These are phyloP conservation scores for Bombyx huttoni DNA, from an alignment of 2,888 invertebrate genomes.

Conservation along the genomic window DNA sequence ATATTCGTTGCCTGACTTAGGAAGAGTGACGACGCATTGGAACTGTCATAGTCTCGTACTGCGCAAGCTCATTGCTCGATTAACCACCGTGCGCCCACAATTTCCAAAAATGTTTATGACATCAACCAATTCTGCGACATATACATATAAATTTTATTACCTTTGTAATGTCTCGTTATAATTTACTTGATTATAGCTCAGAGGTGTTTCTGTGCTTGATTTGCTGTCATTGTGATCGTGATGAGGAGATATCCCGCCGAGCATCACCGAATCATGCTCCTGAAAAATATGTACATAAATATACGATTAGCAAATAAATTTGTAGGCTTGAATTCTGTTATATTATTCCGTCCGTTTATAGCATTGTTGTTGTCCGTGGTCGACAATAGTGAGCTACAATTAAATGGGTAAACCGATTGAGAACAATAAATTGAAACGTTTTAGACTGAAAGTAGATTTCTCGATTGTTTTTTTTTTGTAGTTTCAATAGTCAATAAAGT, in stretches of 20 bases:
- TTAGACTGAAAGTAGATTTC: no score
- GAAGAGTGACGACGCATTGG: no score
- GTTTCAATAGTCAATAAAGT: no score
- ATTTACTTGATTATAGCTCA: constrained; percentile 88
- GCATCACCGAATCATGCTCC: constrained; percentile 85
- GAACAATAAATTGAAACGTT: no score
- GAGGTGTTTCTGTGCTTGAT: constrained; percentile 83
- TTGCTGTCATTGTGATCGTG: constrained; percentile 85
- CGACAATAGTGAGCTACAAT: no score
- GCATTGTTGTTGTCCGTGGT: not conserved
- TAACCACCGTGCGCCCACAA: no score
- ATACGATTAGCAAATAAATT: not conserved
- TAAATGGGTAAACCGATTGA: no score
- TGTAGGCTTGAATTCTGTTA: not conserved
- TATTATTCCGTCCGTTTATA: not conserved
- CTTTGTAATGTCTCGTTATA: constrained; percentile 86
- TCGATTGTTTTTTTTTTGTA: no score
- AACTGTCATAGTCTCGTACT: no score
- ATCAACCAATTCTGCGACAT: not conserved
- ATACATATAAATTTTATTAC: constrained; percentile 24
- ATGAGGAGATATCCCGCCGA: constrained; percentile 88
- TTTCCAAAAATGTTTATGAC: no score
- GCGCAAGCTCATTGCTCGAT: no score
- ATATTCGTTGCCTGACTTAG: no score
- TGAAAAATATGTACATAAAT: constrained; percentile 26